phyloP scores from a whole-genome alignment of 2,797 vertebrate species.

The Cuniculus paca region DNA sequence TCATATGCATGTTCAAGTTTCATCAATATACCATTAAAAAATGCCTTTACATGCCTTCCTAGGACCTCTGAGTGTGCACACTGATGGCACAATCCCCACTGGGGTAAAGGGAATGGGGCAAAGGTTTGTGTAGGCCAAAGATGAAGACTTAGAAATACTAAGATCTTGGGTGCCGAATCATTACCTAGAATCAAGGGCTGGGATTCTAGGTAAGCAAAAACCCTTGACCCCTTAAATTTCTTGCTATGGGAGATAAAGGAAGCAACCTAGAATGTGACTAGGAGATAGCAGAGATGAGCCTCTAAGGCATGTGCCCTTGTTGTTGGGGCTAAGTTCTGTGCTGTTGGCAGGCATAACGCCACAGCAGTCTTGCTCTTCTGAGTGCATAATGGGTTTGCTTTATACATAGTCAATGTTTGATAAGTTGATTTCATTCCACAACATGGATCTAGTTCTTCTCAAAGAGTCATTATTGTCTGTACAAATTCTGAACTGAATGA shows the following conservation, averaged over 20 bases:
- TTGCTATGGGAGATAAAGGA: neutral
- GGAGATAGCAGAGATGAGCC: neutral
- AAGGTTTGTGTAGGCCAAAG: neutral
- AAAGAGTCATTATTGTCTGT: neutral
- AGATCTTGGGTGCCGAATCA: neutral
- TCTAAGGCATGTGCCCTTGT: neutral
- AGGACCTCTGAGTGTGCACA: neutral
- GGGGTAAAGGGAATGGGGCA: neutral
- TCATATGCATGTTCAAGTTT: neutral
- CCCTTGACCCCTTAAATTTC: neutral
- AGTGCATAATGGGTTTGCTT: neutral
- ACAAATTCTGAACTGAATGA: neutral
- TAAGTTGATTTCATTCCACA: neutral
- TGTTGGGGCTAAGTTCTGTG: neutral
- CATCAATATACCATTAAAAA: too few relatives aligned
- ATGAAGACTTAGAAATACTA: neutral
- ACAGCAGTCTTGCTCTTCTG: neutral
- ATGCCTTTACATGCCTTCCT: too few relatives aligned
- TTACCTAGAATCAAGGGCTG: neutral
- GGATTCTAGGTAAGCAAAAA: neutral
- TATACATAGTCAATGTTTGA: neutral
- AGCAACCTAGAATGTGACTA: neutral
- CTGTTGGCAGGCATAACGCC: neutral
- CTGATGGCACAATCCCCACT: neutral
- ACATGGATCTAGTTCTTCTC: slow-evolving; percentile 1